Base-by-base conservation (phyloP, 2,113 vertebrate species). In the Peucedramus taeniatus region DNA sequence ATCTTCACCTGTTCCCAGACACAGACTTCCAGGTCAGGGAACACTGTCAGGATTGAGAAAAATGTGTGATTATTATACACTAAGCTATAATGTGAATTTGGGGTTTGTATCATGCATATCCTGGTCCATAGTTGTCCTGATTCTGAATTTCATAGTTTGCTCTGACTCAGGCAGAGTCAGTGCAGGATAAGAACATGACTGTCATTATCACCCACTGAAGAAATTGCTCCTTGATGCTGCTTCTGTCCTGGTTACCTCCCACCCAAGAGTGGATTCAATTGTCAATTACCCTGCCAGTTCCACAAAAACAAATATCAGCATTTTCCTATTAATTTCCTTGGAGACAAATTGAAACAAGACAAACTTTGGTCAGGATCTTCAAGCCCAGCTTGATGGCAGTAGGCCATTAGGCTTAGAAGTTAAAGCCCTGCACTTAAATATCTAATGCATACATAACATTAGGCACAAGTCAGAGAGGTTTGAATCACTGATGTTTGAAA, bases 1-100 rank as follows among this genome's bases (percentile, higher is more conserved):
- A 40, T 40, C 53, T 85, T 89, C 66, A 87, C 56, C 64, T 90
- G 53, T 68, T 96, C 66, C 64, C 77, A 95, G 53, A 71, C 50
- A 85, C 30, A 89, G 45, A 54, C 20, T 94, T 76, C 20, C 63
- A 74, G 57, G 44, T 89, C 49, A 85, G 72, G 35, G 66, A 70
- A 28, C 13, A 13, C 13, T 84, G n/a, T 10, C 37, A 65, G 49
- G 15, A 27, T 85, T 77, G 47, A 93, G 61, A 68, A 65, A 47
- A 47, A 42, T 31, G 7, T 16, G 9, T 57, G 13, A 77, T 24
- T n/a, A 61, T 5, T 44, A 31, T 8, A 30, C 3, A 47, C 9
- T 12, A 59, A 71, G 16, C 3, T 51, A 10, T 15, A 56, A 50
- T 16, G 15, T 45, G 26, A 50, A 61, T 66, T 3, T 70, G 11